Base-by-base conservation (phyloP, 2,113 vertebrate genomes). In the Gambusia affinis region DNA sequence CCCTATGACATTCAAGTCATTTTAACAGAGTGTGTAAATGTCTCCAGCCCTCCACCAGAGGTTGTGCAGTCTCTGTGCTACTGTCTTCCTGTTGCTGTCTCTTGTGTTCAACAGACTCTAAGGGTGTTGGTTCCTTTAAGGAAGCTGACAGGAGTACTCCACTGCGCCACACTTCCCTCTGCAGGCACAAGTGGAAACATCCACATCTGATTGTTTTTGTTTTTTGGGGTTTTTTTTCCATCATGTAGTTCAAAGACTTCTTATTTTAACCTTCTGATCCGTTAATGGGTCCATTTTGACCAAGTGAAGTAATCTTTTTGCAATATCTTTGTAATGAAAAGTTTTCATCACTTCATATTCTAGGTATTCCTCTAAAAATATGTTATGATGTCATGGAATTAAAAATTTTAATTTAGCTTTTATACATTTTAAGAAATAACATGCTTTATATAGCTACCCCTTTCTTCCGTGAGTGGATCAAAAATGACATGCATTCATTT, bases 81-180 rank as follows among this genome's bases (percentile, higher is more conserved):
- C 63, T 82, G 22, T 72, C 67, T 51, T 51, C 17, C 14, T 22
- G 19, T 22, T 3, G 47, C 5, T 51, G 47, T 6, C 3, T 51
- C 5, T 7, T 51, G 47, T 19, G 51, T 54, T 80, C 70, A 84
- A 85, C 80, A 33, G 68, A 31, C 54, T 81, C 11, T 65, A 75
- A 39, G 33, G 66, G 35, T 24, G 63, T 77, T 11, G 27, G 30
- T 66, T 86, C 70, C 51, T 54, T 54, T 54, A 11, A 54, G 7
- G 22, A 54, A 8, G 7, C 51, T 54, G 19, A 22, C 51, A 54
- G 51, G 51, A 54, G 19, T 22, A 65, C 81, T 87, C n/a, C 28
- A 57, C 76, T 89, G 80, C 78, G 78, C 70, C 86, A 90, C 76
- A 88, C 83, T 79, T 81, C 84, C 87, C 81, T 89, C 85, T 87